Evolutionary conservation across 2,113 vertebrate species (phyloP).

Genomic region (Takifugu bimaculatus): DNA sequence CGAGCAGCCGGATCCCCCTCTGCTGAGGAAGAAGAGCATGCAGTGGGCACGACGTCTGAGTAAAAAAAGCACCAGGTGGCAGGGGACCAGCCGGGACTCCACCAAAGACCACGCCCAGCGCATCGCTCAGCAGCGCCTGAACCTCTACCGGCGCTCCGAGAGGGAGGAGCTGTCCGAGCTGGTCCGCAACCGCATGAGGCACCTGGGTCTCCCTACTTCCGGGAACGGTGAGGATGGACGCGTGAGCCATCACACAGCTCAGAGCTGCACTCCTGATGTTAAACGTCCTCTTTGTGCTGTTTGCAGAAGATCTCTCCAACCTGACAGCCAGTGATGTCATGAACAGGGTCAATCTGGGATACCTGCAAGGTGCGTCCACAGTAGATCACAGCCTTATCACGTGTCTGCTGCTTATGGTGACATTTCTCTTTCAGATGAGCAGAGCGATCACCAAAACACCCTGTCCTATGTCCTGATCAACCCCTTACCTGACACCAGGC

Average conservation of each 20-base stretch:
- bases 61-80: conserved; percentile 79
- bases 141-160: conserved; percentile 85
- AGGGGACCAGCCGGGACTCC: conserved; percentile 63
- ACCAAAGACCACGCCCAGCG: conserved; percentile 76
- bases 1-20: conserved; percentile 81
- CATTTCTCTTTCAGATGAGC: conserved; percentile 82
- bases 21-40: conserved; percentile 89
- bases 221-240: conserved; percentile 81
- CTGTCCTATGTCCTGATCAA: conserved; percentile 95
- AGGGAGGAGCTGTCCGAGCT: conserved; percentile 90
- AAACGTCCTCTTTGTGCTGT: conserved; percentile 61
- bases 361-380: conserved; percentile 87
- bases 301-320: conserved; percentile 89
- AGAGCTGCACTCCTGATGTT: conserved; percentile 34
- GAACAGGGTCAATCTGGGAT: conserved; percentile 98
- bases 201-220: conserved; percentile 87
- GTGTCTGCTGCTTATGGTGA: neutral
- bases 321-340: conserved; percentile 97
- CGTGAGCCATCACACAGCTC: neutral
- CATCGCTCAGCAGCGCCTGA: conserved; percentile 84
- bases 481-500: conserved; percentile 88
- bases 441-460: conserved; percentile 93
- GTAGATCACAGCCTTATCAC: too few relatives aligned
- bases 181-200: conserved; percentile 93
- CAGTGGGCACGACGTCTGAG: conserved; percentile 90